phyloP scores from a whole-genome alignment of 2,113 vertebrate species.

The Hiodon tergisus region DNA sequence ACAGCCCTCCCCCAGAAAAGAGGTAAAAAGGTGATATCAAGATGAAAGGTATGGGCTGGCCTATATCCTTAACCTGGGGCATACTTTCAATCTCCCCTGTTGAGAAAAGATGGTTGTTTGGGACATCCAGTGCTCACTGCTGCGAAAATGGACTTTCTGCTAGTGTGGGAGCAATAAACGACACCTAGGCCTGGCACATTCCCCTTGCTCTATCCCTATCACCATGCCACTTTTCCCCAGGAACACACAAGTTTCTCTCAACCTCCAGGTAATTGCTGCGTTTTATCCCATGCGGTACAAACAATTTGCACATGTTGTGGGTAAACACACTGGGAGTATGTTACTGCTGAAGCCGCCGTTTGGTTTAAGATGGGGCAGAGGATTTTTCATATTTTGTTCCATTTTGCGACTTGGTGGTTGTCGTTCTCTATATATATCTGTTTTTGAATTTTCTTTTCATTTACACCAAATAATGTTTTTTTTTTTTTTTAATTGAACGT shows the following conservation, averaged over 20 bases:
- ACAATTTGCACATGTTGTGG: constrained; percentile 1
- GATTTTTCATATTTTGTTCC: background rate
- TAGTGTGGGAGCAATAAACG: background rate
- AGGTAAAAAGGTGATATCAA: background rate
- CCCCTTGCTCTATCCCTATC: background rate
- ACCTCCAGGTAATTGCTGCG: background rate
- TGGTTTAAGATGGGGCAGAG: background rate
- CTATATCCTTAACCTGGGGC: too few relatives aligned
- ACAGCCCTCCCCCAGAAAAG: too few relatives aligned
- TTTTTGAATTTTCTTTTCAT: background rate
- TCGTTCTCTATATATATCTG: background rate
- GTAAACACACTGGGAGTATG: constrained; percentile 3
- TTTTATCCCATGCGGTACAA: constrained; percentile 1
- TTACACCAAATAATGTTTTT: background rate
- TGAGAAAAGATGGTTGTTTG: too few relatives aligned
- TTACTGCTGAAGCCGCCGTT: background rate
- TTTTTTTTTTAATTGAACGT: constrained; percentile 21
- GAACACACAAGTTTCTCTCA: background rate
- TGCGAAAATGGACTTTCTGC: background rate
- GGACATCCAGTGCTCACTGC: too few relatives aligned
- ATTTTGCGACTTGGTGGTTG: background rate
- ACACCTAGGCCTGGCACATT: background rate
- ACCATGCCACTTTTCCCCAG: background rate
- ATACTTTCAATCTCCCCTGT: too few relatives aligned
- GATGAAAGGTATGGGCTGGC: background rate